A percentile compares a stretch with the other conserved stretches of the same genome.
Evolutionary conservation across 2,113 vertebrate species (phyloP).

Genomic region (Eidolon helvum): DNA sequence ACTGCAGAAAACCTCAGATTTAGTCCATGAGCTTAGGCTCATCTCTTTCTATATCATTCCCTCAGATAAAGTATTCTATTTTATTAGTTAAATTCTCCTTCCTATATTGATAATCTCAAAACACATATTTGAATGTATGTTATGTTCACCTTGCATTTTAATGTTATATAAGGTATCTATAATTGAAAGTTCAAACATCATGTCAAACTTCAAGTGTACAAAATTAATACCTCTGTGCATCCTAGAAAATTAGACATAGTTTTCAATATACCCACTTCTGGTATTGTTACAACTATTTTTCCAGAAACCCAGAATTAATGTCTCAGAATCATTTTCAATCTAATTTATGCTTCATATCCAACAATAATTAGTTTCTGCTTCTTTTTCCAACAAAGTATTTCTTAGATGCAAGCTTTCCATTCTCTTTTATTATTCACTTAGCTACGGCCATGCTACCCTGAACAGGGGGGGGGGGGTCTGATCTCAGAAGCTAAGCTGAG

Average conservation of each 20-base stretch:
- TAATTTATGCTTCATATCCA: neutral
- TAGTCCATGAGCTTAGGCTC: neutral
- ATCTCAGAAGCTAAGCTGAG: too few species aligned
- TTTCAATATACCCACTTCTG: neutral
- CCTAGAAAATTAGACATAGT: neutral
- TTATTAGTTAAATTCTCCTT: neutral
- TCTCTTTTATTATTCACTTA: neutral
- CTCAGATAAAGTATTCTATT: neutral
- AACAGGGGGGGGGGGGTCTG: too few species aligned
- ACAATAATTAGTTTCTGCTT: neutral
- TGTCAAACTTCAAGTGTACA: neutral
- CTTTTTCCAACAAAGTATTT: slow-evolving; percentile 18
- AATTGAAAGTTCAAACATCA: neutral
- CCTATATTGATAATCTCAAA: neutral
- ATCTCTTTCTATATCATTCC: neutral
- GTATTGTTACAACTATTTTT: neutral
- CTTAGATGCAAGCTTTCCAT: neutral
- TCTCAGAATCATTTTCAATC: slow-evolving; percentile 1
- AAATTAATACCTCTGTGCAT: neutral
- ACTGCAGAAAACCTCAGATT: neutral
- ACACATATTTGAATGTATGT: neutral
- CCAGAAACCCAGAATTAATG: neutral
- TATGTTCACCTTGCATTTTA: neutral
- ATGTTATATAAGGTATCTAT: neutral
- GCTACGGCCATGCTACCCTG: too few species aligned